These are phyloP conservation scores for Diadegma fenestrale DNA, from an alignment of 2,888 invertebrate species.

Conservation along the genomic window DNA sequence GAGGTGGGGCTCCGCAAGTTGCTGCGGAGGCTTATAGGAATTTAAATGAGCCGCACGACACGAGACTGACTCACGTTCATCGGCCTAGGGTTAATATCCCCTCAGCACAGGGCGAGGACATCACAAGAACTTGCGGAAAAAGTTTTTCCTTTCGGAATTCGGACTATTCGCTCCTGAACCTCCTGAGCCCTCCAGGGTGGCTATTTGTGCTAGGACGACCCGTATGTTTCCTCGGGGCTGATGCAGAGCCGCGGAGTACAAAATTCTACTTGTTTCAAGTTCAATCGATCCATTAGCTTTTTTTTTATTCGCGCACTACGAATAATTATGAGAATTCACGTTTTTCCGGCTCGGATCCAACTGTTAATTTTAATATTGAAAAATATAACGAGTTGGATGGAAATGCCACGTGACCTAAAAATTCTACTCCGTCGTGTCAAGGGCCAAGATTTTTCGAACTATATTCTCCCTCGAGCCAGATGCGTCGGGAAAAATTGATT, in stretches of 20 bases:
- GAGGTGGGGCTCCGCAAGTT: not conserved
- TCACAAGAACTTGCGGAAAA: not conserved
- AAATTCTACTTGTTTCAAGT: not conserved
- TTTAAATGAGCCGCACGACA: not conserved
- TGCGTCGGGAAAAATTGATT: slow-evolving; percentile 22
- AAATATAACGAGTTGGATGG: not conserved
- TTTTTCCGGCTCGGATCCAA: not conserved
- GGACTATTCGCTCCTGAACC: not conserved
- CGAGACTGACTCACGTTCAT: not conserved
- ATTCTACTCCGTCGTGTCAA: not conserved
- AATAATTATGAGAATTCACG: not conserved
- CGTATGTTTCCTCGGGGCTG: not conserved
- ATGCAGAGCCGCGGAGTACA: not conserved
- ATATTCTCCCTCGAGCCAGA: slow-evolving; percentile 1
- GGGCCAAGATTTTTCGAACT: not conserved
- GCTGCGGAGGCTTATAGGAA: not conserved
- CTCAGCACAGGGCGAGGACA: not conserved
- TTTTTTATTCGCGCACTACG: not conserved
- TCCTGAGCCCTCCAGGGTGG: not conserved
- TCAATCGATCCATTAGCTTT: not conserved
- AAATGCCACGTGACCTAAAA: not conserved
- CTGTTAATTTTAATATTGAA: not conserved
- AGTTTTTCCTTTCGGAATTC: not conserved
- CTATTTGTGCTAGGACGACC: too few relatives aligned
- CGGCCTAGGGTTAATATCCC: not conserved